Conservation (phyloP, 2,113 vertebrate genomes). For the Ochotona princeps region DNA sequence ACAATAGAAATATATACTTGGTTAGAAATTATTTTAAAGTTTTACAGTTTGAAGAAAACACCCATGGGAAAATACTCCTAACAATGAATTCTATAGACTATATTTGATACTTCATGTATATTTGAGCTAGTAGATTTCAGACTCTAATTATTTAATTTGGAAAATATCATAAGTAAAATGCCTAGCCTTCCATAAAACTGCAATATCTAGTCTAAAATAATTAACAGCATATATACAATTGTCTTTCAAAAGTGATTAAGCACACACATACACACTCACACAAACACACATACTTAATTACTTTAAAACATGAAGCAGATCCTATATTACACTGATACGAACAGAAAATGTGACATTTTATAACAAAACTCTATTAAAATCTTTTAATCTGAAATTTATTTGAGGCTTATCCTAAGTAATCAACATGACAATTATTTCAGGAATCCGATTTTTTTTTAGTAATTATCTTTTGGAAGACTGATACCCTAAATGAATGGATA, state of each 20-base stretch:
- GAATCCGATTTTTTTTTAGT: conserved; percentile 52
- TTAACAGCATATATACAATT: not conserved
- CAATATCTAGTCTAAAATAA: not conserved
- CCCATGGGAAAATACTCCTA: not conserved
- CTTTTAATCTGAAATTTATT: conserved; percentile 62
- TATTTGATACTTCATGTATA: not conserved
- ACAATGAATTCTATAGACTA: not conserved
- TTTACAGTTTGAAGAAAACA: not conserved
- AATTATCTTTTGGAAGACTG: conserved; percentile 76
- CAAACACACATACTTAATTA: not conserved
- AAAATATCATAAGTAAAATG: not conserved
- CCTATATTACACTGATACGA: conserved; percentile 41
- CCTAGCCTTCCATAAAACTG: not conserved
- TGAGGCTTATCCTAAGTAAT: conserved; percentile 69
- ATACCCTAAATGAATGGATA: conserved; percentile 61
- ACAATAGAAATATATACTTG: not conserved
- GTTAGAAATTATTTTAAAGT: not conserved
- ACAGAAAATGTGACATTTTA: conserved; percentile 55
- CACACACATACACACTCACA: not conserved
- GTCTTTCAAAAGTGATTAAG: not conserved
- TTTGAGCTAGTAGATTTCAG: not conserved
- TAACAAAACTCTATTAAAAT: conserved; percentile 53
- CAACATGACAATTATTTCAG: conserved; percentile 72
- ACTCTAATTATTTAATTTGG: conserved; percentile 18
- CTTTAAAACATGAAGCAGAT: not conserved